These are phyloP conservation scores for Apeltes quadracus DNA, from an alignment of 2,113 vertebrate genomes.

Conservation along the genomic window DNA sequence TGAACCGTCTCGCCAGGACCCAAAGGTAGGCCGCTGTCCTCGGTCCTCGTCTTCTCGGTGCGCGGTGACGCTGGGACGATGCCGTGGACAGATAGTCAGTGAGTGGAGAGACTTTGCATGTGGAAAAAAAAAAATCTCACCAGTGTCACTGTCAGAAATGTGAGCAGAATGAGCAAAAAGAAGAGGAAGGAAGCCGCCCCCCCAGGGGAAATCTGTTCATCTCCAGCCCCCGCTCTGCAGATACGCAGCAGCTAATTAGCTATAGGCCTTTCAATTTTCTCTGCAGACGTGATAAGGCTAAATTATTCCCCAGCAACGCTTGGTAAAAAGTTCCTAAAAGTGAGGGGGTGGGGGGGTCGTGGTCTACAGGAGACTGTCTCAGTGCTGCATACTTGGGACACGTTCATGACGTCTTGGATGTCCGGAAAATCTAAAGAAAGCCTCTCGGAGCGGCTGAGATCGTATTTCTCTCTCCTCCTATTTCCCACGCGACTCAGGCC, in stretches of 20 bases:
- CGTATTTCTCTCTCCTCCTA: constrained; percentile 38
- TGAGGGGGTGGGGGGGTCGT: neutral
- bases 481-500: neutral
- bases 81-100: constrained; percentile 1
- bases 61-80: constrained; percentile 30
- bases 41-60: neutral
- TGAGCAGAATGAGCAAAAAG: constrained; percentile 3
- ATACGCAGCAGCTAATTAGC: constrained; percentile 47
- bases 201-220: constrained; percentile 44
- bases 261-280: constrained; percentile 36
- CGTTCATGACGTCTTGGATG: neutral
- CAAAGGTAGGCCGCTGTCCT: constrained; percentile 50
- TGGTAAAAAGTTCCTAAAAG: constrained; percentile 4
- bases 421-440: constrained; percentile 29
- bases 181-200: neutral
- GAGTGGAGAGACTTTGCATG: neutral
- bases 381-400: neutral
- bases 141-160: constrained; percentile 8
- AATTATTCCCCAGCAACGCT: constrained; percentile 11
- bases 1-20: constrained; percentile 18
- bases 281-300: constrained; percentile 27
- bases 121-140: constrained; percentile 12
- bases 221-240: constrained; percentile 26
- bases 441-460: constrained; percentile 25
- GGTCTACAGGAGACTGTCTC: neutral